phyloP scores from a whole-genome alignment of 2,113 vertebrate species.

The Lanius ludovicianus region DNA sequence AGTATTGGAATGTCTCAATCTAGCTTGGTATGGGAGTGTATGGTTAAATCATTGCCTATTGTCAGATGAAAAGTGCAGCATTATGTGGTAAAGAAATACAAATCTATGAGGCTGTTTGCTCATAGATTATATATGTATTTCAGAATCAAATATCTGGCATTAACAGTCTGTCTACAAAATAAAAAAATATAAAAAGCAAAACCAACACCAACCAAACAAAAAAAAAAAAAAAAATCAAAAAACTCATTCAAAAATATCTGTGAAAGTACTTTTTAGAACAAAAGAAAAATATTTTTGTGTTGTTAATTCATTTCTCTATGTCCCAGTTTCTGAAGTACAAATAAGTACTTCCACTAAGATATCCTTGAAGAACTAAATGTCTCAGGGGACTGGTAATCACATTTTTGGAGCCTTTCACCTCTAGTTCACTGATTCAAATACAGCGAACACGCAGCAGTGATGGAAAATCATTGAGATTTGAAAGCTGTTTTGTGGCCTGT shows the following conservation, averaged over 20 bases:
- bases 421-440: slow-evolving; percentile 26
- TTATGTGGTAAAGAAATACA: neutral
- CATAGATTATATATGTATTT: neutral
- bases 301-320: neutral
- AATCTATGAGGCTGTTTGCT: neutral
- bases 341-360: neutral
- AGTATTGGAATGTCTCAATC: neutral
- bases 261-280: neutral
- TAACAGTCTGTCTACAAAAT: neutral
- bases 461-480: slow-evolving; percentile 30
- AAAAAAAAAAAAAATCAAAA: too few species aligned
- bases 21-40: neutral
- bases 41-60: neutral
- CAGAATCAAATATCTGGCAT: neutral
- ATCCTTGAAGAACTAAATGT: neutral
- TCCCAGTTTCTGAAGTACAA: neutral
- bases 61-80: neutral
- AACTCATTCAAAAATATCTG: neutral
- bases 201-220: accelerated
- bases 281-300: neutral
- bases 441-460: slow-evolving; percentile 7
- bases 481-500: slow-evolving; percentile 20
- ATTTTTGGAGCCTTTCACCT: slow-evolving; percentile 51
- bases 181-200: neutral
- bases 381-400: neutral